Conservation (phyloP, 2,113 vertebrate species). For the Petrocephalus microphthalmus region DNA sequence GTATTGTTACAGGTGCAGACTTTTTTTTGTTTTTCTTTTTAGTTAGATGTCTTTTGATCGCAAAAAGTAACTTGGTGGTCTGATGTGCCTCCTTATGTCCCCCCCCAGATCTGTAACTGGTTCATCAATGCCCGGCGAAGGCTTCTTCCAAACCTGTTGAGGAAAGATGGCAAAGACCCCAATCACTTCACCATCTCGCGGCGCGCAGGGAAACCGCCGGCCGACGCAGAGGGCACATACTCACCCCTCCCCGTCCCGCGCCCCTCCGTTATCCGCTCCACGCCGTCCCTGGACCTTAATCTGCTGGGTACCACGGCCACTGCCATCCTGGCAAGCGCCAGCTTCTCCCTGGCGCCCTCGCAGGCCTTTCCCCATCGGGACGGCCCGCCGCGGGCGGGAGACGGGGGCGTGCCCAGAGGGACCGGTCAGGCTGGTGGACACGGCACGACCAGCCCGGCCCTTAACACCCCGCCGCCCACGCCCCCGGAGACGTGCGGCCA, state of each 20-base stretch:
- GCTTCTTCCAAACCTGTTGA: conserved; percentile 85
- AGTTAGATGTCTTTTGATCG: background rate
- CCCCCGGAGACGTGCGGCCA: conserved; percentile 77
- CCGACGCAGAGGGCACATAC: conserved; percentile 48
- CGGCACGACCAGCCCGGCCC: conserved; percentile 68
- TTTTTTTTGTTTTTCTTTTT: too few species aligned
- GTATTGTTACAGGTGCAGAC: background rate
- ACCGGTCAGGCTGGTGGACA: too few species aligned
- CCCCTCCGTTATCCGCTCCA: conserved; percentile 57
- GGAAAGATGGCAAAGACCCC: conserved; percentile 90
- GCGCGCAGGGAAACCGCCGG: conserved; percentile 64
- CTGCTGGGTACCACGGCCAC: conserved; percentile 61
- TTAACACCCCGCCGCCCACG: conserved; percentile 81
- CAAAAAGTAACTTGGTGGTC: background rate
- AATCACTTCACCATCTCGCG: conserved; percentile 90
- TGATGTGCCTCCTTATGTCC: background rate
- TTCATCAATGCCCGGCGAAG: conserved; percentile 92
- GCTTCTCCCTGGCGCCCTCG: conserved; percentile 37
- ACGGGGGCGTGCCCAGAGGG: background rate
- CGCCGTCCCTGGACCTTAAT: conserved; percentile 54
- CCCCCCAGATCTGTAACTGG: conserved; percentile 90
- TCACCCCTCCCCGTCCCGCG: conserved; percentile 49
- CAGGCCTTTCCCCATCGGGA: too few species aligned
- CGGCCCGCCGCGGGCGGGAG: too few species aligned
- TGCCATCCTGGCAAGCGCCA: conserved; percentile 55